Evolutionary conservation across 2,888 invertebrate genomes (phyloP), one percentile per base, ranked within the genome.

Genomic region (Drosophila antonietae): DNA sequence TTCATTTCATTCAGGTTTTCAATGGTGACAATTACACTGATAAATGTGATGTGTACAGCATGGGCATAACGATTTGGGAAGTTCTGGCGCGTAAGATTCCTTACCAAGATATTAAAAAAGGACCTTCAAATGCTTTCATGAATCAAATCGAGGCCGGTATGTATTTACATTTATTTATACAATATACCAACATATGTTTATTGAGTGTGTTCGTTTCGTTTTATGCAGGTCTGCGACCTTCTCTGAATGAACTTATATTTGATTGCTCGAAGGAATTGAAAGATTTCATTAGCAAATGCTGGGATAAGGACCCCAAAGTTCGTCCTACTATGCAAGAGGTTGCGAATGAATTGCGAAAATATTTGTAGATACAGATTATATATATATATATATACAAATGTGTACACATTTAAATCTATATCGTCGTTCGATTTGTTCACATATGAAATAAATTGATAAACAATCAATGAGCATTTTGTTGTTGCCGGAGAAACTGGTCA

Each of bases 21-120:
- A 33, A 6, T 0, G 20, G 37, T 0, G 0, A 0, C 0, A 5
- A 0, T 1, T 70, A 61, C 12, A 46, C 12, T 5, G 15, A 3
- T 0, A 52, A 46, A 7, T 59, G 60, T 20, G 70, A 70, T 57
- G 55, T 61, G 8, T 70, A 12, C 12, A 70, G 70, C 20, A 15
- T 60, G 23, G 70, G 44, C 23, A 52, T 70, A 31, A 70, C 56
- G 0, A 61, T 41, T 1, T 70, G 51, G 61, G 56, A 70, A 56
- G 71, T 62, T 55, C 20, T 69, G 8, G 12, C 49, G 7, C 55
- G 71, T 1, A 12, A 20, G 23, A 0, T 5, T 0, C 55, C 60
- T 9, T 56, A 41, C 37, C 0, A 6, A 5, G 6, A 5, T 6
- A 1, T 6, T 23, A 23, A 23, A 23, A 23, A 23, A 14, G 5